Conservation (phyloP, 1,140 invertebrate genomes). For the Zaprionus capensis region DNA sequence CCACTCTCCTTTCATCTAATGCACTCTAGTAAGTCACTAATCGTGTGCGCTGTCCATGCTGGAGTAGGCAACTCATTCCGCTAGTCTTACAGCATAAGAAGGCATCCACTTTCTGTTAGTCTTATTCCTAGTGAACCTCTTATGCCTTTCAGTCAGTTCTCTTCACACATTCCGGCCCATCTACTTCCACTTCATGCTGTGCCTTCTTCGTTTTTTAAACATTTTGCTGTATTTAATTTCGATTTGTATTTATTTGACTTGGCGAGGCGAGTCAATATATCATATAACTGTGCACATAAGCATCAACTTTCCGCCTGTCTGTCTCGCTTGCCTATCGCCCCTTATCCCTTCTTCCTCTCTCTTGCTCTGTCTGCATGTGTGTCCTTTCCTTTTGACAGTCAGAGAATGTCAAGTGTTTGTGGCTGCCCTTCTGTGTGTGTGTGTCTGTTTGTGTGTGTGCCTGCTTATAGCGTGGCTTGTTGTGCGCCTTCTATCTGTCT, state of each 20-base stretch:
- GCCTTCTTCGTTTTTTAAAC: constrained; percentile 7
- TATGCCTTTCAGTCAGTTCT: no score
- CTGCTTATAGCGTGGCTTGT: constrained; percentile 8
- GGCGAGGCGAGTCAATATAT: constrained; percentile 32
- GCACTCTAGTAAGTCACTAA: not conserved
- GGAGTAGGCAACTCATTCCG: not conserved
- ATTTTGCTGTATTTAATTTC: constrained; percentile 14
- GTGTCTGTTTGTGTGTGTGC: not conserved
- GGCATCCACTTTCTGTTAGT: not conserved
- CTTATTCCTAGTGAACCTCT: no score
- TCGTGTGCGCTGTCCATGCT: not conserved
- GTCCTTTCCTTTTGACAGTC: constrained; percentile 39
- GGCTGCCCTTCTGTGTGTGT: constrained; percentile 11
- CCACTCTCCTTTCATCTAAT: not conserved
- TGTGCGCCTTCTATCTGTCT: not conserved
- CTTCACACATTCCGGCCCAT: no score
- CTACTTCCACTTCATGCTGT: not conserved
- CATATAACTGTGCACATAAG: constrained; percentile 30
- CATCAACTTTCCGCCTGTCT: constrained; percentile 5
- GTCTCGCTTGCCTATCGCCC: constrained; percentile 4
- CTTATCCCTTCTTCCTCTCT: not conserved
- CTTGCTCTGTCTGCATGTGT: not conserved
- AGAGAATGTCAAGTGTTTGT: constrained; percentile 34
- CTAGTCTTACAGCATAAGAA: not conserved
- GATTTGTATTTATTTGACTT: constrained; percentile 23